Conservation (phyloP, 23 tunicate species). For the Styela clava region DNA sequence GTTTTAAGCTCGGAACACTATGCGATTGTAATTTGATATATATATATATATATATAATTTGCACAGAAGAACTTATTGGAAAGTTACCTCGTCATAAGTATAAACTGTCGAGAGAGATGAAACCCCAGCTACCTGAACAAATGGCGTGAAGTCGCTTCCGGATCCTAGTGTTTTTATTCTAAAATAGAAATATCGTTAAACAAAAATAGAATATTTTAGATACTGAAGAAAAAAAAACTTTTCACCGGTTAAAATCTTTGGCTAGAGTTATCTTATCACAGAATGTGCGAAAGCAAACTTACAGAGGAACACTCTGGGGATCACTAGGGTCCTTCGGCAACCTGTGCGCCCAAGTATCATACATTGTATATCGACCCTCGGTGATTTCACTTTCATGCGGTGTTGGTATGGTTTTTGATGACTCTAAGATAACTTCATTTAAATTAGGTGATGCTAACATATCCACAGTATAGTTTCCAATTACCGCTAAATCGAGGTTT, state of each 20-base stretch:
- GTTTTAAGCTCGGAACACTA: too few relatives aligned
- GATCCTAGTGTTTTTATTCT: slow-evolving; percentile 49
- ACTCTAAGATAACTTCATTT: slow-evolving; percentile 26
- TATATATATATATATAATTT: background rate
- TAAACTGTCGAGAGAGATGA: slow-evolving; percentile 25
- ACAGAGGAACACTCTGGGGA: background rate
- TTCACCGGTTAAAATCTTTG: background rate
- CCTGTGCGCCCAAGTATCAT: slow-evolving; percentile 39
- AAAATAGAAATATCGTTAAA: slow-evolving; percentile 5
- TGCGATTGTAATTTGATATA: too few relatives aligned
- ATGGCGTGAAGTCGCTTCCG: slow-evolving; percentile 68
- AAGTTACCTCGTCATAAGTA: slow-evolving; percentile 36
- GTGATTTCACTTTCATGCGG: slow-evolving; percentile 27
- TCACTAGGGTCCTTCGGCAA: background rate
- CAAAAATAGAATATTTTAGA: background rate
- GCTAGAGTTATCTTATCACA: background rate
- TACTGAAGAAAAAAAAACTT: background rate
- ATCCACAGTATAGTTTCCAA: slow-evolving; percentile 37
- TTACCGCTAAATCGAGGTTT: slow-evolving; percentile 46
- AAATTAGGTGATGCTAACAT: slow-evolving; percentile 21
- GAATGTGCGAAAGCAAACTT: background rate
- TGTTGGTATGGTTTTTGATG: slow-evolving; percentile 35
- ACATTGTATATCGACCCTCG: slow-evolving; percentile 26
- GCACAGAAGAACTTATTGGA: too few relatives aligned
- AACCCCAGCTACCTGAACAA: slow-evolving; percentile 54